Evolutionary conservation across 2,888 invertebrate species (phyloP).

Genomic region (Oligia strigilis): DNA sequence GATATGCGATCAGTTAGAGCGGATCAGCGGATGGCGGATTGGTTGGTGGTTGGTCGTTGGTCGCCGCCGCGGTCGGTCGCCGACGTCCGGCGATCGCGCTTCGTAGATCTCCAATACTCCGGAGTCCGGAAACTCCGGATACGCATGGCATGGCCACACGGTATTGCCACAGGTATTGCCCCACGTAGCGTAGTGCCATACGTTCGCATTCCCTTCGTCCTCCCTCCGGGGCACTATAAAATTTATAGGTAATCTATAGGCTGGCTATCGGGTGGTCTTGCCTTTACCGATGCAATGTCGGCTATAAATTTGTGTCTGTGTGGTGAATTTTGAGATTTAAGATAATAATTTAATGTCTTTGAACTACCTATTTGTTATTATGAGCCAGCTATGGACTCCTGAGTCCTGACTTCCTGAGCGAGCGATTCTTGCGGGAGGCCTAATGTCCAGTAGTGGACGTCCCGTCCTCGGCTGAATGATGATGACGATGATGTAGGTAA

Average conservation of each 20-base stretch:
- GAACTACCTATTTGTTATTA: not conserved
- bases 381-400: not conserved
- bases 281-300: constrained; percentile 3
- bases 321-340: too few species aligned
- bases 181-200: not conserved
- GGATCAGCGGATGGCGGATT: not conserved
- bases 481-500: not conserved
- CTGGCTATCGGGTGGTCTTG: constrained; percentile 5
- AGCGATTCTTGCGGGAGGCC: not conserved
- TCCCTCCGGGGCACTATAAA: constrained; percentile 7
- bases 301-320: not conserved
- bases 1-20: constrained; percentile 44
- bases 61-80: too few species aligned
- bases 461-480: not conserved
- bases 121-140: constrained; percentile 3
- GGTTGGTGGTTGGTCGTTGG: not conserved
- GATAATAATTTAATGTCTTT: too few species aligned
- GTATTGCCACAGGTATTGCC: not conserved
- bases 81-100: constrained; percentile 14
- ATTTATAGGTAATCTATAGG: constrained; percentile 3
- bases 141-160: not conserved
- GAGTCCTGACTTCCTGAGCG: not conserved
- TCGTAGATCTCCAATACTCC: constrained; percentile 3
- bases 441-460: not conserved
- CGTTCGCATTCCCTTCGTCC: not conserved